These are phyloP conservation scores for Campylomormyrus numenius DNA, from an alignment of 2,113 vertebrate genomes.

Conservation along the genomic window DNA sequence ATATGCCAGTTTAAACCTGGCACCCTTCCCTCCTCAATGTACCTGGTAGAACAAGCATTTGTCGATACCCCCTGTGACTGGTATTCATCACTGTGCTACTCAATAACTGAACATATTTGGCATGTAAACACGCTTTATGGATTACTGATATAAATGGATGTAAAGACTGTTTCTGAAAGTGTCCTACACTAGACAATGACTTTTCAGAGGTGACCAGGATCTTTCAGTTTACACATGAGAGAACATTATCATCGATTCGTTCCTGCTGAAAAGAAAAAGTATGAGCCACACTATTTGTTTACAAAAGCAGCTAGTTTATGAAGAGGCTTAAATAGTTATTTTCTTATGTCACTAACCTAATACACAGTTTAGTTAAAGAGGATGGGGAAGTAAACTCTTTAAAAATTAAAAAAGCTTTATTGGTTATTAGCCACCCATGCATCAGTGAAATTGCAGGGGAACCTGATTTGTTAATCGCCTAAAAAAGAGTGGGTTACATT, in stretches of 20 bases:
- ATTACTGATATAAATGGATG: slow-evolving; percentile 13
- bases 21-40: slow-evolving; percentile 37
- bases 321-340: neutral
- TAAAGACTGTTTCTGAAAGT: slow-evolving; percentile 8
- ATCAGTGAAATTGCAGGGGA: neutral
- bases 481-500: neutral
- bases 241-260: neutral
- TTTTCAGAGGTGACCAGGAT: neutral
- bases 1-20: slow-evolving; percentile 39
- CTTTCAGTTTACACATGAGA: neutral
- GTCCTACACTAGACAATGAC: slow-evolving; percentile 14
- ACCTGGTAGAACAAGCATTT: slow-evolving; percentile 32
- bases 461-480: neutral
- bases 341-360: neutral
- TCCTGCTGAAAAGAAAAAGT: neutral
- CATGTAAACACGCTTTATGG: slow-evolving; percentile 12
- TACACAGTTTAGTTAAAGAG: neutral
- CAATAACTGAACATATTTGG: slow-evolving; percentile 24
- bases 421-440: neutral
- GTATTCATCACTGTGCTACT: slow-evolving; percentile 36
- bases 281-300: neutral
- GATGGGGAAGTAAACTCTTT: neutral
- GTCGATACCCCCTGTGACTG: slow-evolving; percentile 37
- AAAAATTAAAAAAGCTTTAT: neutral
- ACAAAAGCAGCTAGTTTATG: neutral